Percentiles rank a stretch among this genome's conserved stretches.
Conservation (phyloP, 2,113 vertebrate genomes). For the Anoura caudifer region DNA sequence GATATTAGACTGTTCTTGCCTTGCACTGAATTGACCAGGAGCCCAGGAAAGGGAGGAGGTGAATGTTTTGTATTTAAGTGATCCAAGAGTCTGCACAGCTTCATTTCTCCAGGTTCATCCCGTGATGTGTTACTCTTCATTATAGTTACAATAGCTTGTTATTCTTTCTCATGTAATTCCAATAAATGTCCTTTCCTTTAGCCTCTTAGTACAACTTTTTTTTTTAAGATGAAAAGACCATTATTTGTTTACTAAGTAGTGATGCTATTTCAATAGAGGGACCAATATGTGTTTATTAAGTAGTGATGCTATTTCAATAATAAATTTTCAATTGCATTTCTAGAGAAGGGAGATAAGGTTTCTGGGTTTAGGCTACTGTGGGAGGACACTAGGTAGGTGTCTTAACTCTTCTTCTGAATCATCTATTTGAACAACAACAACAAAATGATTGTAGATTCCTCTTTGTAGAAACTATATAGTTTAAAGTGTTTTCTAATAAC, state of each 20-base stretch:
- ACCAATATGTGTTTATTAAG: background rate
- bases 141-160: background rate
- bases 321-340: background rate
- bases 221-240: background rate
- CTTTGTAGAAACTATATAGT: background rate
- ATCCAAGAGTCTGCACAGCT: background rate
- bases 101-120: background rate
- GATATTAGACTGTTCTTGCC: background rate
- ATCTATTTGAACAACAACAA: background rate
- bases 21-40: background rate
- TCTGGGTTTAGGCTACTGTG: background rate
- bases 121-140: background rate
- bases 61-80: background rate
- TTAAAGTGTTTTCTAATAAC: conserved; percentile 56
- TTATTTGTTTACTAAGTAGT: background rate
- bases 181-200: background rate
- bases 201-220: background rate
- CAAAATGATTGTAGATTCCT: background rate
- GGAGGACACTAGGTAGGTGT: background rate
- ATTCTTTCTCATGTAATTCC: background rate
- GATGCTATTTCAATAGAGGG: background rate
- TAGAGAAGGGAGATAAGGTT: background rate
- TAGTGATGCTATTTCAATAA: background rate
- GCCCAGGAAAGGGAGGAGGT: background rate
- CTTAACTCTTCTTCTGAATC: background rate